These are phyloP conservation scores for Campoletis raptor DNA, from an alignment of 2,888 invertebrate genomes.

Conservation along the genomic window DNA sequence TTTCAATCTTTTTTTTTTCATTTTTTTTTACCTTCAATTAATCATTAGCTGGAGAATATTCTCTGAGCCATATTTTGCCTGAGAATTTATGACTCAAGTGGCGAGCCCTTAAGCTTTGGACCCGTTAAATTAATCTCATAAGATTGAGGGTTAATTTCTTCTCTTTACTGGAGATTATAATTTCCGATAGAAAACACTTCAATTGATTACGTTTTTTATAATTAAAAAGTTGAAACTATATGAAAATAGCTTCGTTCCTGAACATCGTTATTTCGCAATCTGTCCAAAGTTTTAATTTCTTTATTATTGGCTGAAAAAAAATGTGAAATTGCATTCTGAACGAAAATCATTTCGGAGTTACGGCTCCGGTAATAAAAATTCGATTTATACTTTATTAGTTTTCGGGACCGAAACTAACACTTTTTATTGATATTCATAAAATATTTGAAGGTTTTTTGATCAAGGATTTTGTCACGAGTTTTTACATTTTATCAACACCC, in stretches of 20 bases:
- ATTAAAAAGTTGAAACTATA: not conserved
- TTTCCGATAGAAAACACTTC: not conserved
- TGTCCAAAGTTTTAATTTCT: not conserved
- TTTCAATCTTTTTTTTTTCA: not conserved
- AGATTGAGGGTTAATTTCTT: not conserved
- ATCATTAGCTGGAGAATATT: not conserved
- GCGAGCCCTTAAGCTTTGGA: not conserved
- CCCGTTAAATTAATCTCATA: not conserved
- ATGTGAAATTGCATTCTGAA: not conserved
- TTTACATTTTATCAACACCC: not conserved
- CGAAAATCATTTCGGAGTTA: not conserved
- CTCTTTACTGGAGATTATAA: not conserved
- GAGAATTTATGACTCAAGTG: not conserved
- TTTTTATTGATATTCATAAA: not conserved
- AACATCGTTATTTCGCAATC: not conserved
- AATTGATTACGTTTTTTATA: not conserved
- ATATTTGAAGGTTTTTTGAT: not conserved
- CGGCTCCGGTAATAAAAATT: not conserved
- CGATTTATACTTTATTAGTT: not conserved
- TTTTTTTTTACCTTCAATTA: not conserved
- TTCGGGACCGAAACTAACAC: not conserved
- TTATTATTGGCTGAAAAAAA: not conserved
- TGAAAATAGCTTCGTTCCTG: not conserved
- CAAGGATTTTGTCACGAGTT: not conserved
- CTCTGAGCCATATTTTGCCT: not conserved